Base-by-base conservation (phyloP, 2,888 invertebrate genomes). In the Lymantria dispar region DNA sequence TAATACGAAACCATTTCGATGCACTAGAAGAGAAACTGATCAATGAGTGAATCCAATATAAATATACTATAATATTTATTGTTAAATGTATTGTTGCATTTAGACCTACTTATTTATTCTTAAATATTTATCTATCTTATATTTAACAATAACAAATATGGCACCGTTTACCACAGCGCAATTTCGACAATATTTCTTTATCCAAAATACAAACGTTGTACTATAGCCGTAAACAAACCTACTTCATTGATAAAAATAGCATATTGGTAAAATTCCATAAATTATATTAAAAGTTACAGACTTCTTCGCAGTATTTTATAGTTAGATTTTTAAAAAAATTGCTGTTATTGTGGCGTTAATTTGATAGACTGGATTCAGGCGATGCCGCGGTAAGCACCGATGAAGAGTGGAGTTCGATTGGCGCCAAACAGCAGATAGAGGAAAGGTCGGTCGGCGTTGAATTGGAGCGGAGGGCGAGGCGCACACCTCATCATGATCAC, bases 401-500 rank as follows among this genome's bases (percentile, higher is more conserved):
- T 54, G 76, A 86, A 87, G 51, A 80, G 64, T 15, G 76, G 57
- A 54, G 70, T 60, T 49, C 56, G 57, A 22, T 72, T 70, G 33
- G 68, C 57, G 62, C 64, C 76, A 43, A 62, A 43, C 54, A 84
- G 76, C 56, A 78, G 52, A 80, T 82, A 42, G 42, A 42, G 42
- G n/a, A 29, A 42, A 3, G 42, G 42, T 5, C 29, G 22, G 29
- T 42, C 29, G 3, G 29, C 42, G n/a, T 8, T 2, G n/a, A 42
- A 42, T 29, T 22, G 13, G 40, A 5, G 40, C 14, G 40, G 40
- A 37, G 76, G 76, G 48, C 62, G 69, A 14, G 60, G 72, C 47
- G 80, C 80, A 68, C 87, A 85, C 51, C 85, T 82, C 80, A 84
- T 56, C 87, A 86, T 85, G 63, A 87, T 12, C 81, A 85, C 85